phyloP scores from a whole-genome alignment of 1,140 invertebrate genomes.

The Caerostris darwini region DNA sequence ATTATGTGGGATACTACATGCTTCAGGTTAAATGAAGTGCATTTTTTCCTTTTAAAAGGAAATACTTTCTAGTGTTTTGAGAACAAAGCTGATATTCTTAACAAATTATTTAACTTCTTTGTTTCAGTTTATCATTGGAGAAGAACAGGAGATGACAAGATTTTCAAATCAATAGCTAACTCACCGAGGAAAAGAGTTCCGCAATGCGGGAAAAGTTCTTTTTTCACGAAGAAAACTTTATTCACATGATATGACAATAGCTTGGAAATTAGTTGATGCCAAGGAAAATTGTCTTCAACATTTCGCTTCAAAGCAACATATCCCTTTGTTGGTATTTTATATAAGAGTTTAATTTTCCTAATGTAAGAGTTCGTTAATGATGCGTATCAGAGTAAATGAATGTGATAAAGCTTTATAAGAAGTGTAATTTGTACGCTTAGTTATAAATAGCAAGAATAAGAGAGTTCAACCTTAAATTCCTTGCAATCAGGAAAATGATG shows the following conservation, averaged over 20 bases:
- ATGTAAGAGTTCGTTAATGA: not conserved
- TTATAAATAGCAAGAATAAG: slow-evolving; percentile 23
- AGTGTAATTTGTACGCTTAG: slow-evolving; percentile 24
- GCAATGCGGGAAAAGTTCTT: slow-evolving; percentile 23
- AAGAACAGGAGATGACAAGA: slow-evolving; percentile 29
- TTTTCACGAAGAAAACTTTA: not conserved
- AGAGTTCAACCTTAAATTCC: not conserved
- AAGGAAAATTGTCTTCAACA: not conserved
- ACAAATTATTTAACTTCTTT: slow-evolving; percentile 15
- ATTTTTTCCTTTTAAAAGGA: not conserved
- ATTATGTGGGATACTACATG: too few relatives aligned
- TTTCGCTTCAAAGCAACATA: not conserved
- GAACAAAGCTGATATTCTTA: not conserved
- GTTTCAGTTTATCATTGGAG: slow-evolving; percentile 8
- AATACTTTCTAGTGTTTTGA: not conserved
- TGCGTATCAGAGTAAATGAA: slow-evolving; percentile 37
- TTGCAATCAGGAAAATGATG: slow-evolving; percentile 30
- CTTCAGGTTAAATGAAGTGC: not conserved
- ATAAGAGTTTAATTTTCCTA: slow-evolving; percentile 26
- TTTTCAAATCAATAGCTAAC: slow-evolving; percentile 46
- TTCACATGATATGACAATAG: slow-evolving; percentile 33
- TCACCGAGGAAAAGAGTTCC: not conserved
- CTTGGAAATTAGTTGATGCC: slow-evolving; percentile 14
- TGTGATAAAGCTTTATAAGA: not conserved
- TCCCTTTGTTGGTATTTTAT: not conserved